A percentile compares a stretch with the other conserved stretches of the same genome.
Conservation (phyloP, 1,140 invertebrate genomes). For the Glomeris maerens region DNA sequence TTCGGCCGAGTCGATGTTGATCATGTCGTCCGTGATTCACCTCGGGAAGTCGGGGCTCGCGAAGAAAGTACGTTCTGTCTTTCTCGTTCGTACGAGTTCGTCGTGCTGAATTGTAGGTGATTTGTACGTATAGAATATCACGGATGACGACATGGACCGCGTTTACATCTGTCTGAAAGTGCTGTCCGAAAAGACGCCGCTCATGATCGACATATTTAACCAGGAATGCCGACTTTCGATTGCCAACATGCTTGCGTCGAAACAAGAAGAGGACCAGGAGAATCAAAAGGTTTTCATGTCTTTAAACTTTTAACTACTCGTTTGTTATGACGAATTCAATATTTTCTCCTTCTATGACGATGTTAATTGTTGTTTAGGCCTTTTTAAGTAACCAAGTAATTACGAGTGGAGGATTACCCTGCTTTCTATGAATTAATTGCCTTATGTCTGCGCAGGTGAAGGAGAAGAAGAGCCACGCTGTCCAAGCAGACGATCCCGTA, state of each 20-base stretch:
- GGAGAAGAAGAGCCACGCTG: slow-evolving; percentile 51
- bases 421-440: too few species aligned
- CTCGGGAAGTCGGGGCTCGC: slow-evolving; percentile 55
- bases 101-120: too few species aligned
- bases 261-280: slow-evolving; percentile 53
- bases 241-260: slow-evolving; percentile 68
- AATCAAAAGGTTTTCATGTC: slow-evolving; percentile 15
- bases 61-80: slow-evolving; percentile 28
- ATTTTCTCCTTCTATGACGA: too few species aligned
- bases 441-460: slow-evolving; percentile 14
- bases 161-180: slow-evolving; percentile 62
- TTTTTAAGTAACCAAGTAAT: too few species aligned
- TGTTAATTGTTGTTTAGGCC: too few species aligned
- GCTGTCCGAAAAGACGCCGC: slow-evolving; percentile 53
- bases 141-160: slow-evolving; percentile 87
- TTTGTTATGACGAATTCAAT: too few species aligned
- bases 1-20: slow-evolving; percentile 69
- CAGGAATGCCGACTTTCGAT: slow-evolving; percentile 63
- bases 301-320: neutral
- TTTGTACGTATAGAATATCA: slow-evolving; percentile 42
- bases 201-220: slow-evolving; percentile 61
- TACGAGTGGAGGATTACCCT: too few species aligned
- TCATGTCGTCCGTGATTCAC: slow-evolving; percentile 74
- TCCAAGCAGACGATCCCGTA: slow-evolving; percentile 78
- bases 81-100: too few species aligned